Evolutionary conservation across 2,797 vertebrate species (phyloP).

Genomic region (Thalassophryne amazonica): DNA sequence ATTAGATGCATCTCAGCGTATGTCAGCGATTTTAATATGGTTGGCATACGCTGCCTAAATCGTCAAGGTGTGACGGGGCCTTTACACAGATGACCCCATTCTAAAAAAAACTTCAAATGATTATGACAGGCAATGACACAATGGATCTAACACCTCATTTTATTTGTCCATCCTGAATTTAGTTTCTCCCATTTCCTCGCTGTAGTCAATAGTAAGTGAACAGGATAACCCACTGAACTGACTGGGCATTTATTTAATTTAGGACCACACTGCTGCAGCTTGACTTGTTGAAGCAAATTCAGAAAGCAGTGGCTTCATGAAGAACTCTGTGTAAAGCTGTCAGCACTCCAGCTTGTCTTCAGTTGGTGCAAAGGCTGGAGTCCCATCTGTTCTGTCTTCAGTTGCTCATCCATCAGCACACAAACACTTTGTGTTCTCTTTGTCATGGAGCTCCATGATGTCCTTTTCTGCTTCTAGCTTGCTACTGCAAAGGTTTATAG

Average conservation of each 20-base stretch:
- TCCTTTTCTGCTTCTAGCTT: constrained; percentile 12
- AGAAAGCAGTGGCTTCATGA: constrained; percentile 46
- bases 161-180: not conserved
- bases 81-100: no score
- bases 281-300: constrained; percentile 45
- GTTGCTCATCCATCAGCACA: constrained; percentile 44
- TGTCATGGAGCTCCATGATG: constrained; percentile 6
- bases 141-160: not conserved
- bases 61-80: no score
- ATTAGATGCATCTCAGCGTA: no score
- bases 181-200: not conserved
- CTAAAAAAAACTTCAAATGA: no score
- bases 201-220: no score
- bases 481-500: no score
- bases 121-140: no score
- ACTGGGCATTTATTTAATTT: constrained; percentile 7
- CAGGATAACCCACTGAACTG: constrained; percentile 11
- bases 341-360: constrained; percentile 37
- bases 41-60: no score
- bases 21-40: no score
- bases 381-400: constrained; percentile 52
- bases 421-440: constrained; percentile 38
- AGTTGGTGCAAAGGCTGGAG: constrained; percentile 48
- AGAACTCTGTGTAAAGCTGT: constrained; percentile 38
- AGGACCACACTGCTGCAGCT: constrained; percentile 21